Evolutionary conservation across 2,888 invertebrate genomes (phyloP).

Genomic region (Eilema depressum): DNA sequence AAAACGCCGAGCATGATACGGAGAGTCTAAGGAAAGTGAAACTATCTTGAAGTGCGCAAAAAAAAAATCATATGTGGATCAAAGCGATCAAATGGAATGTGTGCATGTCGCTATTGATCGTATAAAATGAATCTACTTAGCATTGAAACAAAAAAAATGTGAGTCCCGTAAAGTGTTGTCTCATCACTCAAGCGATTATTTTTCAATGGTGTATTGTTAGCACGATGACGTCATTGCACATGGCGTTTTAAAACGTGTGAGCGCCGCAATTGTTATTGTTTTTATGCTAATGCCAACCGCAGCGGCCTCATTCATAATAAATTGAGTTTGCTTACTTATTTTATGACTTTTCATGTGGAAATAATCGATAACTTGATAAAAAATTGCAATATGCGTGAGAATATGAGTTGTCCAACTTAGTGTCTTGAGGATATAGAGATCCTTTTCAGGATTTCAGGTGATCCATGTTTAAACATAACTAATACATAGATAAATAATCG

Average conservation of each 20-base stretch:
- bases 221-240: conserved; percentile 35
- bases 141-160: conserved; percentile 16
- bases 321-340: conserved; percentile 7
- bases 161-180: conserved; percentile 23
- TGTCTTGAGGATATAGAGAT: no score
- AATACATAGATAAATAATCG: background rate
- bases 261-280: conserved; percentile 29
- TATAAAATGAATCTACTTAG: conserved; percentile 5
- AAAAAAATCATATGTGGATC: conserved; percentile 1
- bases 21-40: background rate
- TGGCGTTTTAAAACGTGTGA: conserved; percentile 28
- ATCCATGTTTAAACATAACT: no score
- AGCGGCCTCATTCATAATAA: conserved; percentile 17
- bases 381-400: background rate
- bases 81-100: background rate
- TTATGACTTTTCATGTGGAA: conserved; percentile 3
- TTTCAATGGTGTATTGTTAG: conserved; percentile 36
- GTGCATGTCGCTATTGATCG: background rate
- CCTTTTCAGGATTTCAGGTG: no score
- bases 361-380: conserved; percentile 6
- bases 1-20: background rate
- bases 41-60: background rate
- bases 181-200: conserved; percentile 30
- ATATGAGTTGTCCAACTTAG: background rate
- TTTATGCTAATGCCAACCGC: conserved; percentile 32